Base-by-base conservation (phyloP, 2,888 invertebrate species). In the Aelia acuminata region DNA sequence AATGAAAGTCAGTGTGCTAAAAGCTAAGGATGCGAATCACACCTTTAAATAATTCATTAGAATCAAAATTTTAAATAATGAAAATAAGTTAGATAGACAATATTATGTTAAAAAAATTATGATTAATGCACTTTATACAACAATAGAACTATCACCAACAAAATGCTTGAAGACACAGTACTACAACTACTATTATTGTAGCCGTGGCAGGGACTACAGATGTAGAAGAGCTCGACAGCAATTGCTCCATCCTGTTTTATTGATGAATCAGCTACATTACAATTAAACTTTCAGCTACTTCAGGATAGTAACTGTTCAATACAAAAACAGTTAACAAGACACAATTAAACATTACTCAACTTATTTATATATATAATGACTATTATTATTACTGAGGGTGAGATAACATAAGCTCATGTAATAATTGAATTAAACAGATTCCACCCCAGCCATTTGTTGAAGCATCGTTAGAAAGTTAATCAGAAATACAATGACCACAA, bases 401-500 rank as follows among this genome's bases (percentile, higher is more conserved):
- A 49, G 3, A 22, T 8, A 53, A n/a, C 15, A 43, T 43, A 43
- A 53, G 10, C 1, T n/a, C 8, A 57, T 57, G 15, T 57, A 57
- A 57, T 57, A 57, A 57, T 57, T 26, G 10, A 57, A 57, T 57
- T 57, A 26, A 57, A 26, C 26, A 26, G 3, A 26, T 57, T n/a
- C n/a, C n/a, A 10, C n/a, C n/a, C 10, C 7, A n/a, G n/a, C 3
- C n/a, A 53, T 53, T 10, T 53, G 53, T n/a, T 57, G 57, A 13
- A 57, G 13, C 57, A 26, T 57, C 57, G 26, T 10, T 57, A 57
- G 57, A 57, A 57, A 57, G 57, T n/a, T 57, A 26, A 57, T 57
- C 57, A 57, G 26, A 57, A 57, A 57, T 57, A 57, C 57, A 57
- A 57, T 26, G 57, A 57, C 57, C 57, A 57, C 57, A 31, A 57